phyloP scores from a whole-genome alignment of 2,113 vertebrate genomes.

The Thunnus thynnus region DNA sequence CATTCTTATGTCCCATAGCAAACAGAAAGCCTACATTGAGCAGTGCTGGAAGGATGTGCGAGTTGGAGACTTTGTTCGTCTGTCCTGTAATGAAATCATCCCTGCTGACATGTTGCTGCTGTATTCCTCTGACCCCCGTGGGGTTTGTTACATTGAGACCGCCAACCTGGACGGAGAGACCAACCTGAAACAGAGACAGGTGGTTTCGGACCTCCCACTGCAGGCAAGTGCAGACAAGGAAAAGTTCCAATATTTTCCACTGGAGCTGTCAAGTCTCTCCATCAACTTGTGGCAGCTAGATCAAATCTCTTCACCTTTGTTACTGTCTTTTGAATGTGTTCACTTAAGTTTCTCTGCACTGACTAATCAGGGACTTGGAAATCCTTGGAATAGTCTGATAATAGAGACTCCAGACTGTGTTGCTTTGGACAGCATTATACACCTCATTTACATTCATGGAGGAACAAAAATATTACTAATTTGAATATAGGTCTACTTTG shows the following conservation, averaged over 20 bases:
- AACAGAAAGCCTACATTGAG: constrained; percentile 86
- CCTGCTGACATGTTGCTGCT: constrained; percentile 95
- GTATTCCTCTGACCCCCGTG: constrained; percentile 91
- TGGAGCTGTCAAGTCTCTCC: background rate
- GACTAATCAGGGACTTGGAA: too few relatives aligned
- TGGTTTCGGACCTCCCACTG: constrained; percentile 87
- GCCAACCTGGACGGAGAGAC: constrained; percentile 95
- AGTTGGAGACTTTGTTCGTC: constrained; percentile 93
- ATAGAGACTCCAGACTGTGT: too few relatives aligned
- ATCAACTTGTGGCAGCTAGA: background rate
- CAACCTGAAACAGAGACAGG: constrained; percentile 95
- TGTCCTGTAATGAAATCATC: constrained; percentile 93
- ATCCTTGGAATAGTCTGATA: too few relatives aligned
- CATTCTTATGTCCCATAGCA: constrained; percentile 75
- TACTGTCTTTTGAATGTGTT: too few relatives aligned
- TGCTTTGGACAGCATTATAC: too few relatives aligned
- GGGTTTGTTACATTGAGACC: constrained; percentile 95
- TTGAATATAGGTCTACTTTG: too few relatives aligned
- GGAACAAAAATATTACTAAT: too few relatives aligned
- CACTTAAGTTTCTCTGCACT: too few relatives aligned
- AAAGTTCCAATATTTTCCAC: background rate
- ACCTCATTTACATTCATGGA: too few relatives aligned
- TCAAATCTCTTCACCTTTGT: too few relatives aligned
- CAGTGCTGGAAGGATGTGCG: constrained; percentile 90
- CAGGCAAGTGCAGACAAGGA: constrained; percentile 82